A percentile compares a stretch with the other conserved stretches of the same genome.
Evolutionary conservation across 2,888 invertebrate species (phyloP).

Genomic region (Yponomeuta malinellus): DNA sequence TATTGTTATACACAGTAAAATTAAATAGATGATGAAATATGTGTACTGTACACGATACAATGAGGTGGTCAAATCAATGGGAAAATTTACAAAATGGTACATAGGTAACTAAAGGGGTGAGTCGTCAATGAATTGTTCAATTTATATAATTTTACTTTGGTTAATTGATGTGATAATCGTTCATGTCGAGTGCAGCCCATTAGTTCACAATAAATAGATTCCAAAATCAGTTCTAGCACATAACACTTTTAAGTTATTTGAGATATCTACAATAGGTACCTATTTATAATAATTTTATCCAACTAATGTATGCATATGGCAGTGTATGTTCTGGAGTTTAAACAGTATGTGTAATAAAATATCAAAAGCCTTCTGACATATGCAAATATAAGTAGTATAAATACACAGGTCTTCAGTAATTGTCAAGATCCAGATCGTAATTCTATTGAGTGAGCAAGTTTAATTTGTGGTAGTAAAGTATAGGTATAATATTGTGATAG

Average conservation of each 20-base stretch:
- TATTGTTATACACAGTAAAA: slow-evolving; percentile 2
- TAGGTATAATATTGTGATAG: neutral
- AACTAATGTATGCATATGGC: slow-evolving; percentile 9
- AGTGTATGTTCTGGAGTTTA: neutral
- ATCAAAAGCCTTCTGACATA: slow-evolving; percentile 2
- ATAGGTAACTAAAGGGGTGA: neutral
- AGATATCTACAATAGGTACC: slow-evolving; percentile 10
- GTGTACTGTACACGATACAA: neutral
- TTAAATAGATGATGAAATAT: slow-evolving; percentile 9
- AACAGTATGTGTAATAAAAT: neutral
- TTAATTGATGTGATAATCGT: neutral
- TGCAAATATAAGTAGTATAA: neutral
- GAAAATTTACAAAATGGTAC: neutral
- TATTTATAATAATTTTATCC: neutral
- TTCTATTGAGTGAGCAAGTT: neutral
- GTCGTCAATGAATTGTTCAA: slow-evolving; percentile 5
- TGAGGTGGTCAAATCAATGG: slow-evolving; percentile 5
- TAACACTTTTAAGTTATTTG: slow-evolving; percentile 5
- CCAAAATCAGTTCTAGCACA: slow-evolving; percentile 9
- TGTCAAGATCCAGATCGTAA: neutral
- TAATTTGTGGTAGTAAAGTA: neutral
- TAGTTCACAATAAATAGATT: slow-evolving; percentile 4
- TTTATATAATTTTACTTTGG: slow-evolving; percentile 11
- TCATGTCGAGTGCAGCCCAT: neutral
- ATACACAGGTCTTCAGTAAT: neutral